Conservation (phyloP, 2,888 invertebrate genomes). For the Meta bourneti region DNA sequence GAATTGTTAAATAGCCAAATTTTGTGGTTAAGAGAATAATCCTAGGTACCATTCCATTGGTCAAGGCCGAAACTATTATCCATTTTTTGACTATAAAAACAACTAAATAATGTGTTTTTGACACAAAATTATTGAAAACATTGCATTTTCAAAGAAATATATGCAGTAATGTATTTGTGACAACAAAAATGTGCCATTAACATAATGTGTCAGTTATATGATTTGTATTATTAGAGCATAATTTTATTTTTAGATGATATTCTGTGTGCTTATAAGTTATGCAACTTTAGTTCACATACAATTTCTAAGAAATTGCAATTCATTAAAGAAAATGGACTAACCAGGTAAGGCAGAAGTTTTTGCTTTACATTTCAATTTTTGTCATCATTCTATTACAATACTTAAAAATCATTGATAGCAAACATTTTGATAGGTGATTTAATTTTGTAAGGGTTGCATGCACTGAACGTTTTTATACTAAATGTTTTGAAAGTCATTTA, state of each 20-base stretch:
- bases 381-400: neutral
- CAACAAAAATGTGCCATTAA: too few relatives aligned
- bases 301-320: constrained; percentile 31
- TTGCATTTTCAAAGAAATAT: too few relatives aligned
- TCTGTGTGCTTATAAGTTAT: constrained; percentile 14
- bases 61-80: too few relatives aligned
- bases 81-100: too few relatives aligned
- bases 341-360: constrained; percentile 23
- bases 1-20: too few relatives aligned
- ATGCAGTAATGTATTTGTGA: too few relatives aligned
- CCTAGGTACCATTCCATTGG: too few relatives aligned
- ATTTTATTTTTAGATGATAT: constrained; percentile 5
- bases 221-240: too few relatives aligned
- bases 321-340: constrained; percentile 48
- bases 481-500: neutral
- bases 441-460: neutral
- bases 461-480: neutral
- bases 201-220: too few relatives aligned
- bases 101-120: too few relatives aligned
- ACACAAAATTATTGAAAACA: too few relatives aligned
- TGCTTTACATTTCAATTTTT: neutral
- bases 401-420: neutral
- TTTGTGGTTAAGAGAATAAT: too few relatives aligned
- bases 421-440: neutral
- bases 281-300: neutral